phyloP scores from a whole-genome alignment of 2,113 vertebrate genomes.

The Hystrix brachyura region DNA sequence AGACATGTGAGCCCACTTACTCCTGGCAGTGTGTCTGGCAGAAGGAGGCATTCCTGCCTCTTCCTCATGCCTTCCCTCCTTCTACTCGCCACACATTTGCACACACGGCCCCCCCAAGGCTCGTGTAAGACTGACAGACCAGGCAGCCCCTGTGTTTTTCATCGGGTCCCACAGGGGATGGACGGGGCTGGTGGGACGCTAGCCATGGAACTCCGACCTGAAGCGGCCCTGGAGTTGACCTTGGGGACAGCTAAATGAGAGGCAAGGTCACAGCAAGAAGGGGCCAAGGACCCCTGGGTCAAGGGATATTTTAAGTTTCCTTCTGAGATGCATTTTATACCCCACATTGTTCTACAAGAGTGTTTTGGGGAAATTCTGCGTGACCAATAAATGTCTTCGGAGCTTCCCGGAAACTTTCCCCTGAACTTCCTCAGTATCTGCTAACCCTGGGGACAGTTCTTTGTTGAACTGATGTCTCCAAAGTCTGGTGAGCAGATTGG shows the following conservation, averaged over 20 bases:
- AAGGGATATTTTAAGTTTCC: neutral
- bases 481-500: neutral
- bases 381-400: neutral
- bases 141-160: fast-evolving
- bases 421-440: neutral
- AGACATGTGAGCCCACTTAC: fast-evolving
- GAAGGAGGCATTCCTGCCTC: neutral
- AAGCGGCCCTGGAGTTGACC: neutral
- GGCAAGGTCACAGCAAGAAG: fast-evolving
- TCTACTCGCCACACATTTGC: neutral
- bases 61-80: too few relatives aligned
- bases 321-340: too few relatives aligned
- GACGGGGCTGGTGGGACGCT: fast-evolving
- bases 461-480: neutral
- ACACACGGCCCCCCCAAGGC: neutral
- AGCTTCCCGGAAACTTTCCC: neutral
- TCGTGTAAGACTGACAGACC: fast-evolving
- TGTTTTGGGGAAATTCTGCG: neutral
- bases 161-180: neutral
- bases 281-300: too few relatives aligned
- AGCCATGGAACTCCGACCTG: neutral
- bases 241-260: neutral
- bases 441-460: neutral
- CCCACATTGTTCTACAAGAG: neutral
- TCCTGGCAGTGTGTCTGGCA: neutral